phyloP scores from a whole-genome alignment of 2,797 vertebrate species.

The Dryobates pubescens region DNA sequence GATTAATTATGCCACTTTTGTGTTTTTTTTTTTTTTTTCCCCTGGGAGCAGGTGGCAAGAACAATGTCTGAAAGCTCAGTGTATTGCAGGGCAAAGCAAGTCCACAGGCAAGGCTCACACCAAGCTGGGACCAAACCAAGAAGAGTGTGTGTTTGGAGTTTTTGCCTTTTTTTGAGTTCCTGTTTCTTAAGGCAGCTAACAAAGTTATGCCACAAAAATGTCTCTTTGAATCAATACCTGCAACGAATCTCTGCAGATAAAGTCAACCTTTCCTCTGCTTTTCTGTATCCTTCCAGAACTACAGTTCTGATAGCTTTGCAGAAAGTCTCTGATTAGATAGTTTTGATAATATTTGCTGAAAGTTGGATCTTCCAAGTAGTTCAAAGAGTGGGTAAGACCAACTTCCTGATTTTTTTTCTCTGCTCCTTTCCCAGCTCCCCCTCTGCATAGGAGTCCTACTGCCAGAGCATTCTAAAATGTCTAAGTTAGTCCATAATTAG shows the following conservation, averaged over 20 bases:
- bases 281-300: neutral
- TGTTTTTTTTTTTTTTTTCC: neutral
- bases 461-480: neutral
- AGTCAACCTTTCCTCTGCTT: neutral
- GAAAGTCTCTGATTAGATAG: neutral
- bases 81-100: neutral
- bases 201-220: neutral
- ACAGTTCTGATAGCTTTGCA: neutral
- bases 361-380: neutral
- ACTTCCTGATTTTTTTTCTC: neutral
- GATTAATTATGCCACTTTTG: neutral
- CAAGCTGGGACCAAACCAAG: neutral
- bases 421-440: rapidly evolving
- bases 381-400: neutral
- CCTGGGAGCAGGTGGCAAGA: neutral
- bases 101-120: neutral
- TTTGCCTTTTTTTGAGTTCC: neutral
- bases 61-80: neutral
- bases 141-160: neutral
- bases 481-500: neutral
- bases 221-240: neutral
- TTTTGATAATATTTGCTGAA: conserved; percentile 18
- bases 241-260: neutral
- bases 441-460: neutral
- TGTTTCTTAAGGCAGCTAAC: neutral